Evolutionary conservation across 2,113 vertebrate genomes (phyloP), one percentile per base, ranked within the genome.

Genomic region (Brachirus orientalis): DNA sequence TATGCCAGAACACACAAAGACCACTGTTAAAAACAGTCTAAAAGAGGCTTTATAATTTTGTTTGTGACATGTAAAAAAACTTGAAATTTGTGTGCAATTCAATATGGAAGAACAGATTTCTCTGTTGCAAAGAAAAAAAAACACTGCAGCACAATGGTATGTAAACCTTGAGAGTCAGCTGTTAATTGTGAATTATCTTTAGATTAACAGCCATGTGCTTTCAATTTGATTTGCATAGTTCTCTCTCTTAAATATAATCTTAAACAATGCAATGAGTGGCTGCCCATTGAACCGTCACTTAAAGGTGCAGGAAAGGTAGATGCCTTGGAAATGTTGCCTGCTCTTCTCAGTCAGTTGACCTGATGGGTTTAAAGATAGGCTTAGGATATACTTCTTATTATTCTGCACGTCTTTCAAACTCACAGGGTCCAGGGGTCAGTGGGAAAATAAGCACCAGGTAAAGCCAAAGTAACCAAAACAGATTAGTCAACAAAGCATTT

Each of bases 181-280:
- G 28, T 28, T 28, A 28, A 28, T 35, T 71, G 10, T 46, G 16
- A 63, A 44, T 52, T 22, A 19, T 53, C 28, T 58, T 19, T 68
- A 61, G 57, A 48, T 56, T n/a, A 46, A 65, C 38, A 45, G 38
- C 58, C 38, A 75, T 57, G 48, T 64, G 28, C 28, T 28, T 65
- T 73, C 53, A 57, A 37, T 75, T 62, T 60, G 59, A 40, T 68
- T 79, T 44, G 22, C 43, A 16, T 44, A 37, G 48, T 10, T 40
- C 59, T 45, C 50, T 54, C 75, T 68, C 75, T 57, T 75, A 53
- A 28, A 28, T 28, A 28, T 28, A 28, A 84, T 65, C 44, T 63
- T 77, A 69, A 74, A 76, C 75, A 60, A 64, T 67, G 37, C 65
- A n/a, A n/a, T 65, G 72, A 80, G 65, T 10, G 38, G 61, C 72